These are phyloP conservation scores for Chrysoperla carnea DNA, from an alignment of 1,140 invertebrate genomes.

Conservation along the genomic window DNA sequence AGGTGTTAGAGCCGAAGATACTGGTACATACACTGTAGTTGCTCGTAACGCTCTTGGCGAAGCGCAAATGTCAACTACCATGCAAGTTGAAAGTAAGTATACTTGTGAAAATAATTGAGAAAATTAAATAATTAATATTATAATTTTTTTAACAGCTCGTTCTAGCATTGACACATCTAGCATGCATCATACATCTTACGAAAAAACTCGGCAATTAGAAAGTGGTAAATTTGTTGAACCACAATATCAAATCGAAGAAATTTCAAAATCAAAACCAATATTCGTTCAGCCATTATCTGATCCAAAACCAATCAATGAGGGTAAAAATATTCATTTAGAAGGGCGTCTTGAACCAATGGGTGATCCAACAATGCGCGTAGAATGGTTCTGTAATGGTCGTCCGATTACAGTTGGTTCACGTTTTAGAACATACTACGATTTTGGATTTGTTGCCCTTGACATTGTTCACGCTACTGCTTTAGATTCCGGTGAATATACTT, in stretches of 20 bases:
- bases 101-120: constrained; percentile 1
- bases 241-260: constrained; percentile 80
- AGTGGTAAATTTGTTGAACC: constrained; percentile 70
- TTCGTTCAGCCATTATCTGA: constrained; percentile 73
- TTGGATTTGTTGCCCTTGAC: constrained; percentile 82
- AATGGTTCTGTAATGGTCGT: constrained; percentile 88
- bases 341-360: constrained; percentile 83
- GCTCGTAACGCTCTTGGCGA: constrained; percentile 77
- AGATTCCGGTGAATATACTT: constrained; percentile 89
- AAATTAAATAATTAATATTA: constrained; percentile 5
- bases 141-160: constrained; percentile 38
- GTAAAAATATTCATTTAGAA: constrained; percentile 80
- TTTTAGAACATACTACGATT: constrained; percentile 89
- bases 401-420: constrained; percentile 75
- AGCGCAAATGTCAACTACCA: constrained; percentile 58
- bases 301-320: constrained; percentile 68
- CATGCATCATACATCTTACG: constrained; percentile 67
- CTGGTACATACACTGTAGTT: constrained; percentile 73
- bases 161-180: constrained; percentile 73
- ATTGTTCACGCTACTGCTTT: constrained; percentile 71
- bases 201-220: constrained; percentile 78
- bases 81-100: constrained; percentile 74
- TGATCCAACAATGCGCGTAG: constrained; percentile 88
- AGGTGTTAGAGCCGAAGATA: constrained; percentile 69
- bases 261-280: constrained; percentile 81